These are phyloP conservation scores for Leptogaster cylindrica DNA, from an alignment of 2,888 invertebrate genomes.

Conservation along the genomic window DNA sequence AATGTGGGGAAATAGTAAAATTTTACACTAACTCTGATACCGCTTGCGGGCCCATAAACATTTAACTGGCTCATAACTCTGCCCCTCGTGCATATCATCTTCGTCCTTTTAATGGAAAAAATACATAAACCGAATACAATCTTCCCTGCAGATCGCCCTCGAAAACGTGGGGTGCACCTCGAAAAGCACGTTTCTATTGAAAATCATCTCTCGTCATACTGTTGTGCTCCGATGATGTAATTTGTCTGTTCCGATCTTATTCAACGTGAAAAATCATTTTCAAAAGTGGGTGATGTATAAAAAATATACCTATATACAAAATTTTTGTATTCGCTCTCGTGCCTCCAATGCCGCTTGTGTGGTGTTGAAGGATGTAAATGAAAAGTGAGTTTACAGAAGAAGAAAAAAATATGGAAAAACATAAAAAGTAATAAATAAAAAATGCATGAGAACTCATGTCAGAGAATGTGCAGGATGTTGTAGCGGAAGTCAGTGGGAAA, in stretches of 20 bases:
- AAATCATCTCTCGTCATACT: not conserved
- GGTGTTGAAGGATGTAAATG: no score
- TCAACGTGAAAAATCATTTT: slow-evolving; percentile 2
- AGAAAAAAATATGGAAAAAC: no score
- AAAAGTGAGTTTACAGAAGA: no score
- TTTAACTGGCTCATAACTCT: slow-evolving; percentile 13
- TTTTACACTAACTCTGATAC: no score
- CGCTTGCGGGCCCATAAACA: no score
- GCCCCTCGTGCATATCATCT: not conserved
- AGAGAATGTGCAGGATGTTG: no score
- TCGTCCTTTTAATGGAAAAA: not conserved
- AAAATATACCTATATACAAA: not conserved
- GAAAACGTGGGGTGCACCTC: not conserved
- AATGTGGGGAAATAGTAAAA: no score
- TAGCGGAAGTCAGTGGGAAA: no score
- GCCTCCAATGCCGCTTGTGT: not conserved
- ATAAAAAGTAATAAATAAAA: no score
- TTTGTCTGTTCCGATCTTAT: slow-evolving; percentile 1
- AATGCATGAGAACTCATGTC: no score
- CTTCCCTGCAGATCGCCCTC: no score
- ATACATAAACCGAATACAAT: not conserved
- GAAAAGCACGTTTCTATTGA: not conserved
- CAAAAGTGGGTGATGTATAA: not conserved
- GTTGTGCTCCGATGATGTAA: not conserved
- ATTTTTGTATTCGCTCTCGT: not conserved